Evolutionary conservation across 2,888 invertebrate genomes (phyloP).

Genomic region (Harpalus rufipes): DNA sequence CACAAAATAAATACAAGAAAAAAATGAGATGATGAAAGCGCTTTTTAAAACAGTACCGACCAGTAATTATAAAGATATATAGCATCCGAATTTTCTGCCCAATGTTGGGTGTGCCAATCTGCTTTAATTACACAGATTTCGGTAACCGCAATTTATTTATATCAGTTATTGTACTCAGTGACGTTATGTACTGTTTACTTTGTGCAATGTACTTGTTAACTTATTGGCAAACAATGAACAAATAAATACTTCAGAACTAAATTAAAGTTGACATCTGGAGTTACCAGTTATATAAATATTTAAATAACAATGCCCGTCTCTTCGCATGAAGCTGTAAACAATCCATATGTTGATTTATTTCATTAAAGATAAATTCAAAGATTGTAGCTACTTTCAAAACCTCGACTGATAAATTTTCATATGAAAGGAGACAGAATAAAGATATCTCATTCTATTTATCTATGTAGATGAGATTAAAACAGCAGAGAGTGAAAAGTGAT

Average conservation of each 20-base stretch:
- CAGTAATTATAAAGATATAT: neutral
- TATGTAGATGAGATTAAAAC: constrained; percentile 6
- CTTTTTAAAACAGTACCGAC: constrained; percentile 64
- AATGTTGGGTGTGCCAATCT: neutral
- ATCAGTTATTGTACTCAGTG: too few species aligned
- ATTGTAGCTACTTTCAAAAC: constrained; percentile 15
- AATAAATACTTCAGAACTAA: neutral
- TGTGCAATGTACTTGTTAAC: neutral
- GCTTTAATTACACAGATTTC: too few species aligned
- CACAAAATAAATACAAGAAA: constrained; percentile 42
- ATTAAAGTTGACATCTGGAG: constrained; percentile 5
- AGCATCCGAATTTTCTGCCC: neutral
- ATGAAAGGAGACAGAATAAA: constrained; percentile 31
- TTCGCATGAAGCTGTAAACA: neutral
- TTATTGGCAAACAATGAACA: neutral
- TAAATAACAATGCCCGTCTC: neutral
- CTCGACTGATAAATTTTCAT: constrained; percentile 20
- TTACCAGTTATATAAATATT: constrained; percentile 7
- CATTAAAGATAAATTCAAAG: constrained; percentile 6
- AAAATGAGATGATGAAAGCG: constrained; percentile 63
- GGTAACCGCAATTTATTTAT: too few species aligned
- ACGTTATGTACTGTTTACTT: too few species aligned
- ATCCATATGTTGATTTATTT: constrained; percentile 6
- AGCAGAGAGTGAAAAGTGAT: constrained; percentile 10
- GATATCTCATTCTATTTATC: constrained; percentile 44